Evolutionary conservation across 2,888 invertebrate genomes (phyloP).

Genomic region (Scaptomyza cyrtandrae): DNA sequence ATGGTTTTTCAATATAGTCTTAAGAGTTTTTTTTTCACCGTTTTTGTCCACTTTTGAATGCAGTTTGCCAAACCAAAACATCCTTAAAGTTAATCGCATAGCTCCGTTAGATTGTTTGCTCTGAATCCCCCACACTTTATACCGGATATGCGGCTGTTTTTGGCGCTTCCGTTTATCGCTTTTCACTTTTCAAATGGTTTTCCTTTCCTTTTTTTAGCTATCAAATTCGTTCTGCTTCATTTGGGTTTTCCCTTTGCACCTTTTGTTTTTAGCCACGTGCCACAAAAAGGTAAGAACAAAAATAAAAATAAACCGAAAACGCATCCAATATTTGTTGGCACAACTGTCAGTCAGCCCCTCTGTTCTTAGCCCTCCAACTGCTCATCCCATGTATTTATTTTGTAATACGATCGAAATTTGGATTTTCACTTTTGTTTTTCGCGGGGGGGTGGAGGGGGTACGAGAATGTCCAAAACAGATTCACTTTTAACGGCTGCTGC

Average conservation of each 20-base stretch:
- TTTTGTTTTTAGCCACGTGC: conserved; percentile 73
- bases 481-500: conserved; percentile 62
- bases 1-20: no score
- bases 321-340: conserved; percentile 70
- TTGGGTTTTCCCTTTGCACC: conserved; percentile 68
- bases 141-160: conserved; percentile 68
- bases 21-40: no score
- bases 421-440: conserved; percentile 23
- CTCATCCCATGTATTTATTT: conserved; percentile 56
- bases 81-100: background rate
- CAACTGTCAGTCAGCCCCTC: conserved; percentile 58
- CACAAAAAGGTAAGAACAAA: conserved; percentile 38
- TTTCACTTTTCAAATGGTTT: conserved; percentile 71
- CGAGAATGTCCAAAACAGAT: conserved; percentile 27
- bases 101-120: conserved; percentile 61
- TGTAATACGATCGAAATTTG: conserved; percentile 67
- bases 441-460: background rate
- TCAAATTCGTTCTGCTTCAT: conserved; percentile 72
- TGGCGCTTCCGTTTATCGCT: conserved; percentile 66
- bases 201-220: conserved; percentile 51
- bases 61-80: background rate
- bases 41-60: no score
- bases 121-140: conserved; percentile 22
- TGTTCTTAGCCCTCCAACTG: conserved; percentile 23
- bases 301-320: conserved; percentile 38